Percentiles rank a stretch among this genome's conserved stretches.
Conservation (phyloP, 1,140 invertebrate species). For the Thaumetopoea pityocampa region DNA sequence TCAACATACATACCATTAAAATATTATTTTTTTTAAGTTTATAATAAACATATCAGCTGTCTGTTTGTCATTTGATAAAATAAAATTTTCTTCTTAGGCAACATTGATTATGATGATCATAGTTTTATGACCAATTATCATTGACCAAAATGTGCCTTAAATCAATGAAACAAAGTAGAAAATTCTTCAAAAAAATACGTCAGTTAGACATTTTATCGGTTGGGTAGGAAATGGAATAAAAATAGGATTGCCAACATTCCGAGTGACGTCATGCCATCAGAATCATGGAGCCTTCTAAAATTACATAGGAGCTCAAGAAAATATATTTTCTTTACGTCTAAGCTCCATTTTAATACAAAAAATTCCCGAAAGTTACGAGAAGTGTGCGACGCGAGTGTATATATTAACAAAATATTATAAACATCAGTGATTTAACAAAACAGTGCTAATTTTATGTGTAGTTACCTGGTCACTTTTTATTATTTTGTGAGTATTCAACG, state of each 20-base stretch:
- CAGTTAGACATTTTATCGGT: constrained; percentile 41
- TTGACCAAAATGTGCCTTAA: constrained; percentile 51
- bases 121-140: constrained; percentile 28
- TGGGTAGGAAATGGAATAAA: constrained; percentile 63
- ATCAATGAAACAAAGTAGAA: constrained; percentile 39
- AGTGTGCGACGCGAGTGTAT: constrained; percentile 48
- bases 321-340: constrained; percentile 47
- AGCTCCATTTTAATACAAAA: constrained; percentile 49
- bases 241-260: constrained; percentile 73
- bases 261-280: constrained; percentile 63
- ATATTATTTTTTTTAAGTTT: too few relatives aligned
- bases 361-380: constrained; percentile 43
- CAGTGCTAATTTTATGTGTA: constrained; percentile 20
- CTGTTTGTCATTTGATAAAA: too few relatives aligned
- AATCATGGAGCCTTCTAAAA: constrained; percentile 65
- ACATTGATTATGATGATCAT: constrained; percentile 30
- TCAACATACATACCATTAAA: too few relatives aligned
- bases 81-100: constrained; percentile 16
- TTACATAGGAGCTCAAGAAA: constrained; percentile 61
- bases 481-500: constrained; percentile 61
- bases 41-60: too few relatives aligned
- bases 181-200: constrained; percentile 34
- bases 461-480: constrained; percentile 44
- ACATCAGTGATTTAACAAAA: constrained; percentile 23
- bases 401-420: constrained; percentile 31